Conservation (phyloP, 1,140 invertebrate species). For the Drosophila insularis region DNA sequence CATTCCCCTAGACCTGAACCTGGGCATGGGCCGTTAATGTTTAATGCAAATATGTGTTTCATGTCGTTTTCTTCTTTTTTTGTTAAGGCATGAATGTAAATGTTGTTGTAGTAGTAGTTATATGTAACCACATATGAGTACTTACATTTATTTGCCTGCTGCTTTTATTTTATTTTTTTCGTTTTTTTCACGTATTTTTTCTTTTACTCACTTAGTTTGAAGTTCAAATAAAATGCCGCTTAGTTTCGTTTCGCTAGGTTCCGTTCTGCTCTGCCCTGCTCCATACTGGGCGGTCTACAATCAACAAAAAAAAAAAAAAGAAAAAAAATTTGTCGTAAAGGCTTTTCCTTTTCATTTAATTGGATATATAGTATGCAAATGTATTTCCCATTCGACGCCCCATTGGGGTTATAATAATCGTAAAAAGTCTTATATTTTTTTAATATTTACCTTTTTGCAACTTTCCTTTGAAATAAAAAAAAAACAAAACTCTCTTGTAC, state of each 20-base stretch:
- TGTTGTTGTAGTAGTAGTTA: neutral
- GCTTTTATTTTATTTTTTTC: neutral
- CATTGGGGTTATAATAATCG: neutral
- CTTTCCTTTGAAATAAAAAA: neutral
- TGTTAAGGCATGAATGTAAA: neutral
- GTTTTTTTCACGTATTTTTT: neutral
- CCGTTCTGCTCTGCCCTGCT: conserved; percentile 33
- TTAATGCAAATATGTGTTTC: conserved; percentile 73
- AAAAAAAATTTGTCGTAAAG: conserved; percentile 34
- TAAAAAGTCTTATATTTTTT: too few relatives aligned
- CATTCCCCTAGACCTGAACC: neutral
- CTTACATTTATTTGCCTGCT: conserved; percentile 6
- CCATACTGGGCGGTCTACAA: neutral
- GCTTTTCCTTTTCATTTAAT: conserved; percentile 6
- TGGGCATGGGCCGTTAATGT: conserved; percentile 61
- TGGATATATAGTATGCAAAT: conserved; percentile 2
- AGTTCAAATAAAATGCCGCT: conserved; percentile 57
- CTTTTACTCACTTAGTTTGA: conserved; percentile 8
- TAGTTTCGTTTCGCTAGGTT: conserved; percentile 49
- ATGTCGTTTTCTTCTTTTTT: conserved; percentile 31
- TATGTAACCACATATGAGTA: conserved; percentile 3
- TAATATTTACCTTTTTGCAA: neutral
- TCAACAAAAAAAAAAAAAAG: neutral
- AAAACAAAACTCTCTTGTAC: too few relatives aligned
- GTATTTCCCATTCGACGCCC: neutral